Conservation (phyloP, 2,888 invertebrate species). For the Oconnorella tubifera region DNA sequence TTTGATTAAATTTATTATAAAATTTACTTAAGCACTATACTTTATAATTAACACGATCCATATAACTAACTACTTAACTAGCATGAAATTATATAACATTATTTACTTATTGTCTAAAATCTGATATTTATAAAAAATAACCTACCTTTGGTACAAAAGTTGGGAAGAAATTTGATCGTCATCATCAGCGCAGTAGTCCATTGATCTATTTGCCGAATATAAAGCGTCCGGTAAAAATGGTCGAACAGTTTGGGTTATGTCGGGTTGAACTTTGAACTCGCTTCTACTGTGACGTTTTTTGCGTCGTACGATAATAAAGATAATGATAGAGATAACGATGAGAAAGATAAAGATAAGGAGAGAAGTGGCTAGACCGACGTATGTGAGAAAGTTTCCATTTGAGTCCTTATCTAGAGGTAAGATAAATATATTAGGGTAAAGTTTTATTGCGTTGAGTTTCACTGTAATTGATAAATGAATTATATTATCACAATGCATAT, state of each 20-base stretch:
- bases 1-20: too few species aligned
- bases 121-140: too few species aligned
- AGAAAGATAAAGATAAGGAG: constrained; percentile 19
- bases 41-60: too few species aligned
- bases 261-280: constrained; percentile 1
- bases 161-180: neutral
- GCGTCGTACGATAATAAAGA: constrained; percentile 24
- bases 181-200: neutral
- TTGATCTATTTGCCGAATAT: neutral
- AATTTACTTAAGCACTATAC: too few species aligned
- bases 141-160: constrained; percentile 1
- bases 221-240: neutral
- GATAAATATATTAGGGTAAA: neutral
- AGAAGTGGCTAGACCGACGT: constrained; percentile 24
- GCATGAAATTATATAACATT: too few species aligned
- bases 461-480: too few species aligned
- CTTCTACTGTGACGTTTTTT: neutral
- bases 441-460: too few species aligned
- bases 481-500: neutral
- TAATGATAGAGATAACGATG: constrained; percentile 17
- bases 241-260: neutral
- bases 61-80: too few species aligned
- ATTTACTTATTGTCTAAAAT: too few species aligned
- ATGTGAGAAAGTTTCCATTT: neutral
- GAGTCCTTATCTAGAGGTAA: neutral